These are phyloP conservation scores for Sarotherodon lohbergeri DNA, from an alignment of 2,113 vertebrate species.

Conservation along the genomic window DNA sequence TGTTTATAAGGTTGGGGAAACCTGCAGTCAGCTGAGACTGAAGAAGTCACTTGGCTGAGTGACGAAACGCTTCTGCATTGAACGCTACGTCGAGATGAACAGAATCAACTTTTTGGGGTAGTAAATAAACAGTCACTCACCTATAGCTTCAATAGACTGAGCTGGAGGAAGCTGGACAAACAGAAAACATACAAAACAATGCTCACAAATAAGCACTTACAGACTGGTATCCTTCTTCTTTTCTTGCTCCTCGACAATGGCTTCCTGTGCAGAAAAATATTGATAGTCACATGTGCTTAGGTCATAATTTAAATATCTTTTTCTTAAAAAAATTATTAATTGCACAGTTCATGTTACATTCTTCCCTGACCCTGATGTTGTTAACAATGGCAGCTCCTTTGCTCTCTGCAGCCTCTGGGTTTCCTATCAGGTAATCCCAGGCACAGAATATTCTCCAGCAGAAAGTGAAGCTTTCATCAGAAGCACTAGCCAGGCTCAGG, in stretches of 20 bases:
- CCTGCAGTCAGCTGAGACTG: background rate
- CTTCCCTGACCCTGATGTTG: slow-evolving; percentile 83
- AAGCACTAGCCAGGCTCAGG: slow-evolving; percentile 89
- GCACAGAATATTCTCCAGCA: slow-evolving; percentile 97
- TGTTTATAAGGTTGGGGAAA: background rate
- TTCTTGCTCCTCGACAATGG: slow-evolving; percentile 94
- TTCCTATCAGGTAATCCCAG: slow-evolving; percentile 98
- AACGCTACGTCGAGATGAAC: background rate
- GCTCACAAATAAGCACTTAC: slow-evolving; percentile 73
- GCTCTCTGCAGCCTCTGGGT: slow-evolving; percentile 93
- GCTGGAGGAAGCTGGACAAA: background rate
- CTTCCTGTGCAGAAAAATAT: slow-evolving; percentile 77
- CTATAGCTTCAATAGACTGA: background rate
- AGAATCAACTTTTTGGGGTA: background rate
- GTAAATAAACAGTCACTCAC: background rate
- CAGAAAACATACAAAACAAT: background rate
- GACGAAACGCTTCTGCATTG: background rate
- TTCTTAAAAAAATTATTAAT: background rate
- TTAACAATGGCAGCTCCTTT: slow-evolving; percentile 95
- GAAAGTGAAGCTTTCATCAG: slow-evolving; percentile 94
- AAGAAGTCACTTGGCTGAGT: background rate
- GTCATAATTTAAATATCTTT: background rate
- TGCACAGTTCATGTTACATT: background rate
- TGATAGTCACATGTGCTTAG: background rate
- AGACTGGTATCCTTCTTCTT: slow-evolving; percentile 93